A percentile compares a stretch with the other conserved stretches of the same genome.
These are phyloP conservation scores for Nymphalis urticae DNA, from an alignment of 2,888 invertebrate genomes.

Conservation along the genomic window DNA sequence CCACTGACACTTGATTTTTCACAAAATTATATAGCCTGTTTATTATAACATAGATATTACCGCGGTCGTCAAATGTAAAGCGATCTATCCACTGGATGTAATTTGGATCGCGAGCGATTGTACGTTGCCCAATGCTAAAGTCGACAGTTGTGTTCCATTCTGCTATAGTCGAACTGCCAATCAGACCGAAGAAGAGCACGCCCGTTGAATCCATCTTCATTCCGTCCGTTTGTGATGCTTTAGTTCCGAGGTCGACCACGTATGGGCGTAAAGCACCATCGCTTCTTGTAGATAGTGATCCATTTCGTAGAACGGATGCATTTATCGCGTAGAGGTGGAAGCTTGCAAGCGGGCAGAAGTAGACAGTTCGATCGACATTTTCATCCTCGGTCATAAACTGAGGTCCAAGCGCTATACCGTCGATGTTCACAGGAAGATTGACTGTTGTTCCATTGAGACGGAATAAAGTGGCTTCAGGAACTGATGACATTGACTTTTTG, in stretches of 20 bases:
- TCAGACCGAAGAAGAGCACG: constrained; percentile 85
- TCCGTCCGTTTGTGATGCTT: constrained; percentile 86
- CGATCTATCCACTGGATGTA: constrained; percentile 88
- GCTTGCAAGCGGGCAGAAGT: constrained; percentile 86
- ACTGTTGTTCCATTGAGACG: constrained; percentile 82
- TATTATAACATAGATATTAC: constrained; percentile 85
- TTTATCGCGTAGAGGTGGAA: constrained; percentile 85
- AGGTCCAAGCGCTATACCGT: constrained; percentile 87
- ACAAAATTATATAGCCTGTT: constrained; percentile 86
- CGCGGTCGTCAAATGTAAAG: constrained; percentile 84
- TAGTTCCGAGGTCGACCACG: constrained; percentile 83
- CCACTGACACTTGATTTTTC: constrained; percentile 80
- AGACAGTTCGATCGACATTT: constrained; percentile 79
- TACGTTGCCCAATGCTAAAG: constrained; percentile 82
- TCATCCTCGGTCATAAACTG: constrained; percentile 65
- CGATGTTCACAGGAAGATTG: constrained; percentile 83
- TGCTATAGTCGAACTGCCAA: constrained; percentile 85
- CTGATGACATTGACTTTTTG: constrained; percentile 83
- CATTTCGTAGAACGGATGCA: constrained; percentile 82
- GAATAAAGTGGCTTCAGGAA: constrained; percentile 81
- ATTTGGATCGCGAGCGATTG: constrained; percentile 84
- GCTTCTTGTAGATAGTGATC: constrained; percentile 62
- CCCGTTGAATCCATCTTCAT: constrained; percentile 88
- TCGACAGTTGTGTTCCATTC: constrained; percentile 85
- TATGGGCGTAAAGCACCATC: constrained; percentile 66